Evolutionary conservation across 2,797 vertebrate species (phyloP), one percentile per base, ranked within the genome.

Genomic region (Rhabdophis nuchalis): DNA sequence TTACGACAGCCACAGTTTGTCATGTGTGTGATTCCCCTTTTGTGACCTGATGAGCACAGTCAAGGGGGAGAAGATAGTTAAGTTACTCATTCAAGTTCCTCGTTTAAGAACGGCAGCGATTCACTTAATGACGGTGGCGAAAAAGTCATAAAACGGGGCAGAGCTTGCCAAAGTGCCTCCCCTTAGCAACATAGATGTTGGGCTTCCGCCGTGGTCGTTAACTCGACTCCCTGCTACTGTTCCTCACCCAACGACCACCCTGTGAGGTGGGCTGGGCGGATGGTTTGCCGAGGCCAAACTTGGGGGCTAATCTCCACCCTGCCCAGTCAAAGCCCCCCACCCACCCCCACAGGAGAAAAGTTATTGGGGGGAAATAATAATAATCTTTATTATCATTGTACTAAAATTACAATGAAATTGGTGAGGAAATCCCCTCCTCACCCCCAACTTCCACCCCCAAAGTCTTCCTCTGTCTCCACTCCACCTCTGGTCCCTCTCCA

Each of bases 361-460:
- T 4, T 36, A 0, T 6, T n/a, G 64, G 11, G 11, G n/a, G 3
- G 58, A 0, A 10, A 60, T 60, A n/a, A n/a, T n/a, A n/a, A n/a
- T n/a, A n/a, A n/a, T n/a, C n/a, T n/a, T n/a, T n/a, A n/a, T n/a
- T n/a, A n/a, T n/a, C n/a, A n/a, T n/a, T n/a, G n/a, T n/a, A n/a
- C n/a, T n/a, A n/a, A n/a, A n/a, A n/a, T n/a, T n/a, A n/a, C n/a
- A n/a, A n/a, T n/a, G n/a, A n/a, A n/a, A n/a, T n/a, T n/a, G n/a
- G n/a, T n/a, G n/a, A n/a, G n/a, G n/a, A n/a, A n/a, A n/a, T n/a
- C n/a, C n/a, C n/a, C 8, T 6, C 57, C 58, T 29, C 10, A 23
- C 57, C 8, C 8, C 25, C 58, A 54, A 54, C 3, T 3, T 57
- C 61, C n/a, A 16, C 13, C n/a, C n/a, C 29, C 13, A 32, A 64